These are phyloP conservation scores for Engraulis encrasicolus DNA, from an alignment of 2,113 vertebrate genomes.

Conservation along the genomic window DNA sequence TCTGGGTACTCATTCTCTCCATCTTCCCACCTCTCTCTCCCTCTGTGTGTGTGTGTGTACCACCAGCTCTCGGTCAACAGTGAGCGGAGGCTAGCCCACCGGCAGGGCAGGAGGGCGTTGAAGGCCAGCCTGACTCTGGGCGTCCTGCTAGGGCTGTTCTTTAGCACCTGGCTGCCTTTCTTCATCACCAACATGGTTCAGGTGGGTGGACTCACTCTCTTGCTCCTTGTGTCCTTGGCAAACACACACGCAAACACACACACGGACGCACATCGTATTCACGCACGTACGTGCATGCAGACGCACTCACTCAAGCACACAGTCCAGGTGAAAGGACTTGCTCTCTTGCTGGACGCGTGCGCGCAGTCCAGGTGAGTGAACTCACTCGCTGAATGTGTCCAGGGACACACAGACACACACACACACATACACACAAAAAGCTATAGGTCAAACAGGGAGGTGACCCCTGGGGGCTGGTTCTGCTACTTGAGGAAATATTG, in stretches of 20 bases:
- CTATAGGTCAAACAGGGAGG: background rate
- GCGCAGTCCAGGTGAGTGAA: conserved; percentile 87
- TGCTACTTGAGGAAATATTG: background rate
- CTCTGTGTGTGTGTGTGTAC: conserved; percentile 5
- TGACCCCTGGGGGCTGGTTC: background rate
- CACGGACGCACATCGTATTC: too few relatives aligned
- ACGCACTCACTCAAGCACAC: too few relatives aligned
- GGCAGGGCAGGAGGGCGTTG: conserved; percentile 89
- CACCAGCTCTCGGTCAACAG: conserved; percentile 68
- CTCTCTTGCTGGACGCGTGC: background rate
- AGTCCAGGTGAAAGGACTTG: conserved; percentile 82
- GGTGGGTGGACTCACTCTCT: conserved; percentile 71
- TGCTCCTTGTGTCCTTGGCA: too few relatives aligned
- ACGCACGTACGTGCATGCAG: too few relatives aligned
- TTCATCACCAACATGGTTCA: conserved; percentile 91
- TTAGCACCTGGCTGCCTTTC: conserved; percentile 94
- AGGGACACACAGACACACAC: background rate
- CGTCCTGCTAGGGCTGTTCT: conserved; percentile 93
- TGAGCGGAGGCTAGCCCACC: conserved; percentile 83
- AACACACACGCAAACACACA: background rate
- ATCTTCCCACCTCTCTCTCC: background rate
- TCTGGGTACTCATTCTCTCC: too few relatives aligned
- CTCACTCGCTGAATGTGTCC: background rate
- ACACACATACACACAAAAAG: background rate
- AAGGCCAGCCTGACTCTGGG: conserved; percentile 96